Conservation (phyloP, 2,797 vertebrate species). For the Sciurus carolinensis region DNA sequence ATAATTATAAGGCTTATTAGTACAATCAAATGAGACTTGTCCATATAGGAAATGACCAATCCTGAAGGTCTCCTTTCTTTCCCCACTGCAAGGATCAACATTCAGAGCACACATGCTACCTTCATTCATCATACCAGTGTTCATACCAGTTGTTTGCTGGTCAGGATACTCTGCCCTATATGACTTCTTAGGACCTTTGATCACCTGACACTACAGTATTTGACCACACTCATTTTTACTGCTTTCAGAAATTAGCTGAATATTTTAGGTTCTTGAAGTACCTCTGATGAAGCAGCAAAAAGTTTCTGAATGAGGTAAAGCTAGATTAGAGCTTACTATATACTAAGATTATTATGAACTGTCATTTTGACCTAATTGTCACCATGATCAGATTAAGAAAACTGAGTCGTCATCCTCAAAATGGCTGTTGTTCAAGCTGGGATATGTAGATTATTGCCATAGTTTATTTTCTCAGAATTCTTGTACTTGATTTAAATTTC, state of each 20-base stretch:
- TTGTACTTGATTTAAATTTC: conserved; percentile 41
- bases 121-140: not conserved
- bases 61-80: not conserved
- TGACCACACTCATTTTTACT: not conserved
- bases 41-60: not conserved
- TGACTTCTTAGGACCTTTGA: not conserved
- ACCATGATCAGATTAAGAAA: not conserved
- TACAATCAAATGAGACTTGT: not conserved
- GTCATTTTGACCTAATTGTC: not conserved
- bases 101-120: not conserved
- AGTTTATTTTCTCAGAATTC: conserved; percentile 47
- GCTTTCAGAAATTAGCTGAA: not conserved
- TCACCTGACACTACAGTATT: not conserved
- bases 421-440: not conserved
- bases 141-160: not conserved
- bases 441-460: not conserved
- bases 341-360: not conserved
- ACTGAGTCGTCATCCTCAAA: not conserved
- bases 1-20: not conserved
- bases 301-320: conserved; percentile 17
- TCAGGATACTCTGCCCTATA: not conserved
- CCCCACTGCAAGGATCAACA: not conserved
- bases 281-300: conserved; percentile 38
- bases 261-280: conserved; percentile 9
- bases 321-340: not conserved